Evolutionary conservation across 2,888 invertebrate genomes (phyloP), one percentile per base, ranked within the genome.

Genomic region (Acholoe squamosa): DNA sequence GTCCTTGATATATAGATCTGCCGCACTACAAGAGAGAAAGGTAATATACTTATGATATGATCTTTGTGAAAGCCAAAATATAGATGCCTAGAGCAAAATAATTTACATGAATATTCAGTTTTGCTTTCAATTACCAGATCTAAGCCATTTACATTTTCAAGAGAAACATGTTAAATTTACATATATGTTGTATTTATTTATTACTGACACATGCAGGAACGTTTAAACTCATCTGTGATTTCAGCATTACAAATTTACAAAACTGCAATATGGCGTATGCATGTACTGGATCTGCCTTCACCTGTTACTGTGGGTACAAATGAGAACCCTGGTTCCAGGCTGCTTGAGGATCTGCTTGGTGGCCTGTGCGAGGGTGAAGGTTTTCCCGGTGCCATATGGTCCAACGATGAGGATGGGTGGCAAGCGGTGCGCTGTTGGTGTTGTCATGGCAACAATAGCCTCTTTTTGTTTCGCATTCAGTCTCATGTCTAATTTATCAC

Each of bases 251-350:
- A 3, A 43, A 43, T 7, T n/a, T 3, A 10, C 43, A 43, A 3
- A 43, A 43, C 43, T 43, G 10, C 10, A 10, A 43, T 43, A 43
- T 43, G 43, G 14, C 25, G 14, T 28, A 16, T 56, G 12, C 34
- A 33, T n/a, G n/a, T n/a, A n/a, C n/a, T n/a, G n/a, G n/a, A n/a
- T n/a, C n/a, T n/a, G n/a, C n/a, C n/a, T n/a, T n/a, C n/a, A 96
- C 96, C 96, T 98, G 96, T 98, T 98, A 88, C 98, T 98, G 96
- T 98, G 98, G 0, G 98, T 98, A 95, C 98, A 98, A 89, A 98
- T 97, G 92, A 98, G 96, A 89, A 98, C 97, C 94, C 97, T 97
- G 43, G 97, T 97, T 31, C 97, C 96, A 0, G 97, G 96, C 93
- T 97, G 97, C 16, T 96, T 95, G 52, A 97, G 95, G 76, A 98